A percentile compares a stretch with the other conserved stretches of the same genome.
These are phyloP conservation scores for Teleopsis dalmanni DNA, from an alignment of 1,140 invertebrate species.

Conservation along the genomic window DNA sequence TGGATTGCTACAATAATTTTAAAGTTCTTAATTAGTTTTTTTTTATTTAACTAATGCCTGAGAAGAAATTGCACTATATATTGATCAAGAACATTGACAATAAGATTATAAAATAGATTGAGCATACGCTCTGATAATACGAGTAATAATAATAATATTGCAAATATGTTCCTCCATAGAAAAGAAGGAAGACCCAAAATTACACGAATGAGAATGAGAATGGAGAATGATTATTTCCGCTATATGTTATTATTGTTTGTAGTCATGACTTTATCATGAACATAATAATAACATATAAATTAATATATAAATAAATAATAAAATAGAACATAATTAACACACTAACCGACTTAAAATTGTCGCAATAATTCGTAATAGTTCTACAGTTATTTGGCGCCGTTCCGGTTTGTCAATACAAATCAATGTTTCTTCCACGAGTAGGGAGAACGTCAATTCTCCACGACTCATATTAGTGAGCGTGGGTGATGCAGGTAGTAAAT, in stretches of 20 bases:
- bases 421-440: slow-evolving; percentile 88
- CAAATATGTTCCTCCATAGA: no score
- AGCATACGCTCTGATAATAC: no score
- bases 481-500: slow-evolving; percentile 80
- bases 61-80: not conserved
- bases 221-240: no score
- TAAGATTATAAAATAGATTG: not conserved
- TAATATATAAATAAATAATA: no score
- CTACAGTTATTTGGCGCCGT: slow-evolving; percentile 90
- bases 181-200: no score
- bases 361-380: slow-evolving; percentile 86
- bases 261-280: no score
- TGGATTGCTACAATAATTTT: slow-evolving; percentile 66
- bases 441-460: slow-evolving; percentile 93
- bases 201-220: no score
- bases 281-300: no score
- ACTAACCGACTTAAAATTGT: slow-evolving; percentile 68
- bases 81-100: no score
- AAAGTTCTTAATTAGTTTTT: not conserved
- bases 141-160: no score
- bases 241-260: no score
- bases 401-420: slow-evolving; percentile 81
- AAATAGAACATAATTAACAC: no score
- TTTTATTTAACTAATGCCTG: not conserved
- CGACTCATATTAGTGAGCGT: slow-evolving; percentile 93